Evolutionary conservation across 2,113 vertebrate genomes (phyloP).

Genomic region (Perca fluviatilis): DNA sequence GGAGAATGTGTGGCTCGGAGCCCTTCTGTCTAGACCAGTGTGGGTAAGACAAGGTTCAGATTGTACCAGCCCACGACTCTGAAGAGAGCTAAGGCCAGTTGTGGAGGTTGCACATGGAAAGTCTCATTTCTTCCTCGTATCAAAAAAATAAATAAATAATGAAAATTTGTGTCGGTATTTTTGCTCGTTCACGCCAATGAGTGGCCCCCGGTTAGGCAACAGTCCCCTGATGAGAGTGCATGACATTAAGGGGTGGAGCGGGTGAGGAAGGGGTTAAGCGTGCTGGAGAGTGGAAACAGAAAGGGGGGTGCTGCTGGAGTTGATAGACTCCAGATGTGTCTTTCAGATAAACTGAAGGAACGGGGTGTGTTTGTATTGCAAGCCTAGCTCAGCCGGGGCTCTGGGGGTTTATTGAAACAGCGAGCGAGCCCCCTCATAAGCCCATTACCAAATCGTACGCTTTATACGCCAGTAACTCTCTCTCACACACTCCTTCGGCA

Average conservation of each 20-base stretch:
- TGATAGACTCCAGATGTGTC: slow-evolving; percentile 90
- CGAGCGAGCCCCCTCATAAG: slow-evolving; percentile 75
- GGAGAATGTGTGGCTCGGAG: slow-evolving; percentile 51
- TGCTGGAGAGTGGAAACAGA: slow-evolving; percentile 80
- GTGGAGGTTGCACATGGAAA: slow-evolving; percentile 43
- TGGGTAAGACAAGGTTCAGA: slow-evolving; percentile 53
- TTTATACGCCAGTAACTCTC: slow-evolving; percentile 66
- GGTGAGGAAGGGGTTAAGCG: slow-evolving; percentile 87
- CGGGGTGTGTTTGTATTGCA: slow-evolving; percentile 86
- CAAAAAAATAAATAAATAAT: slow-evolving; percentile 23
- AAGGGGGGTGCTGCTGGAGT: slow-evolving; percentile 79
- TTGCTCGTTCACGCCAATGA: slow-evolving; percentile 62
- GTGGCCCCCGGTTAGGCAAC: slow-evolving; percentile 59
- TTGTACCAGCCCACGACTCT: slow-evolving; percentile 50
- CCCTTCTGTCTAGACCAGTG: slow-evolving; percentile 59
- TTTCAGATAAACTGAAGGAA: slow-evolving; percentile 88
- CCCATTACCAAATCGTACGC: slow-evolving; percentile 75
- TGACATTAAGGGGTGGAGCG: slow-evolving; percentile 76
- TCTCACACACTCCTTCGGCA: slow-evolving; percentile 51
- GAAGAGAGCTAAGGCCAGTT: slow-evolving; percentile 33
- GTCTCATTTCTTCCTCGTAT: slow-evolving; percentile 35
- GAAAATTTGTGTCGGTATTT: slow-evolving; percentile 60
- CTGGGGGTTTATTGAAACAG: slow-evolving; percentile 83
- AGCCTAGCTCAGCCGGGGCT: slow-evolving; percentile 81
- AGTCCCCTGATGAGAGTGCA: slow-evolving; percentile 75